Conservation (phyloP, 2,113 vertebrate genomes). For the Nyctibius bracteatus region DNA sequence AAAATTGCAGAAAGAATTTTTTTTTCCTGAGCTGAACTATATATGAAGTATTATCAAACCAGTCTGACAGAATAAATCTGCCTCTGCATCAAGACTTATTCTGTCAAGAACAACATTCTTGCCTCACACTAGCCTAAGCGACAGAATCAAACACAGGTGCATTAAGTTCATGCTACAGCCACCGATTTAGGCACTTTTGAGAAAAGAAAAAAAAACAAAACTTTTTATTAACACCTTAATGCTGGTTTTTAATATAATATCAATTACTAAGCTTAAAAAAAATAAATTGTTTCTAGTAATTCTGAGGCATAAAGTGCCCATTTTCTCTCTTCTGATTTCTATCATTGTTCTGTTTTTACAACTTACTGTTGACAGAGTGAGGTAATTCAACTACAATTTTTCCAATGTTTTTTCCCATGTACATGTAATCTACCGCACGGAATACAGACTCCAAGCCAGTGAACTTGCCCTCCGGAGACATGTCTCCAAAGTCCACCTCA, state of each 20-base stretch:
- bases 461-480: conserved; percentile 80
- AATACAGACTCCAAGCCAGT: conserved; percentile 87
- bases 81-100: conserved; percentile 57
- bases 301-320: conserved; percentile 52
- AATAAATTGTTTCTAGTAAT: conserved; percentile 63
- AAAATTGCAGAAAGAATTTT: neutral
- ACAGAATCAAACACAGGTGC: conserved; percentile 11
- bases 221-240: conserved; percentile 60
- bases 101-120: conserved; percentile 58
- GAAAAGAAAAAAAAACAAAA: neutral
- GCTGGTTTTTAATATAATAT: conserved; percentile 63
- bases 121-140: conserved; percentile 11
- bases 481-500: conserved; percentile 83
- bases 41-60: conserved; percentile 53
- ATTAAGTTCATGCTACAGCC: conserved; percentile 15
- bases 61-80: conserved; percentile 60
- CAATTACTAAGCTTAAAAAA: conserved; percentile 46
- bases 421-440: conserved; percentile 91
- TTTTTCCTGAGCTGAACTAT: neutral
- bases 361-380: conserved; percentile 83
- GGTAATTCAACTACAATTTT: conserved; percentile 90
- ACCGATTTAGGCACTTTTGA: conserved; percentile 13
- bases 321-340: conserved; percentile 72
- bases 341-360: conserved; percentile 81
- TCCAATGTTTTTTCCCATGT: conserved; percentile 87